A percentile compares a stretch with the other conserved stretches of the same genome.
Conservation (phyloP, 2,797 vertebrate species). For the Lophotriccus pileatus region DNA sequence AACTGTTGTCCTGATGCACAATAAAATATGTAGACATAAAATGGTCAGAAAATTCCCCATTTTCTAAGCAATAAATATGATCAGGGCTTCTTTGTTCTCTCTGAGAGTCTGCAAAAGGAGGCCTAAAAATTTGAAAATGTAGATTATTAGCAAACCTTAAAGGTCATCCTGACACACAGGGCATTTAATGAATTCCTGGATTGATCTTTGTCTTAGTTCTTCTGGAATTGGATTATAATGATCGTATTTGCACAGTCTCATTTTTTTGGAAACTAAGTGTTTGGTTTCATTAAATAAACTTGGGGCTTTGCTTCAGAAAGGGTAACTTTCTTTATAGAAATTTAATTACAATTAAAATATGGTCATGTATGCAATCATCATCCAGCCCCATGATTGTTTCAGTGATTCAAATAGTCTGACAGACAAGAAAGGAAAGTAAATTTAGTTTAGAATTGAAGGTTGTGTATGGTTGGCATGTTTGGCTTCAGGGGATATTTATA, state of each 20-base stretch:
- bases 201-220: constrained; percentile 31
- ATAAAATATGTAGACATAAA: neutral
- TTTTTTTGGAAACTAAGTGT: neutral
- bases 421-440: neutral
- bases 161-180: constrained; percentile 35
- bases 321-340: neutral
- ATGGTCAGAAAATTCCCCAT: neutral
- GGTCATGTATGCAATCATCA: neutral
- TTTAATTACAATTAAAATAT: neutral
- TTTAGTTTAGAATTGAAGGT: neutral
- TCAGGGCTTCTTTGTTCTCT: neutral
- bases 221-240: constrained; percentile 13
- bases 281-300: constrained; percentile 12
- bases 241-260: neutral
- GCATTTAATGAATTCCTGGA: constrained; percentile 24
- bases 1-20: neutral
- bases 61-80: neutral
- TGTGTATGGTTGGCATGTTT: neutral
- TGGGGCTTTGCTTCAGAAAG: neutral
- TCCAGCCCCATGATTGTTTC: neutral
- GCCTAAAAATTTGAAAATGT: constrained; percentile 8
- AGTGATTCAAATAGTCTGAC: neutral
- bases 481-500: neutral
- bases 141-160: constrained; percentile 25
- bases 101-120: neutral